Percentiles rank a stretch among this genome's conserved stretches.
Conservation (phyloP, 2,797 vertebrate genomes). For the Syndactyla subalaris region DNA sequence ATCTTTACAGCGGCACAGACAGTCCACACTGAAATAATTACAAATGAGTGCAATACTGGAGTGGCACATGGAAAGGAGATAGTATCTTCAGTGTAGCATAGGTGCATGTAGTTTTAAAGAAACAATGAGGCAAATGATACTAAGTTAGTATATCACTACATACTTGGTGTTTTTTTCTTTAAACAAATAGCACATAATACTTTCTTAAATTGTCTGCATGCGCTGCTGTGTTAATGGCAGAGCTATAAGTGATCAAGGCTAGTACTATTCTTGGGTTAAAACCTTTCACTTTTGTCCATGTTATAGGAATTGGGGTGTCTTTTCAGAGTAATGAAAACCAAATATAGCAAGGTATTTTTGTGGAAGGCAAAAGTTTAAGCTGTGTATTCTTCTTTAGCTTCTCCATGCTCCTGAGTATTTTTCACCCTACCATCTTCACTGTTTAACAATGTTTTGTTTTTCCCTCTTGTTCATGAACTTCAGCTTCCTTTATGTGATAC, state of each 20-base stretch:
- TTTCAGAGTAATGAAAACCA: background rate
- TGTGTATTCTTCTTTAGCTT: background rate
- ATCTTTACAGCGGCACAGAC: background rate
- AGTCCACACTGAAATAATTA: background rate
- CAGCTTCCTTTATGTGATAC: slow-evolving; percentile 69
- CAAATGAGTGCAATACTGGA: background rate
- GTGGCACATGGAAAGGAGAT: background rate
- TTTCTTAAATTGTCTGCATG: background rate
- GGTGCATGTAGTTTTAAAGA: background rate
- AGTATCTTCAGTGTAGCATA: background rate
- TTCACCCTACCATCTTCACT: background rate
- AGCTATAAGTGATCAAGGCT: background rate
- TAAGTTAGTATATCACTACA: background rate
- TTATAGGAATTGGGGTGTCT: background rate
- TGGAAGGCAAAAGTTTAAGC: background rate
- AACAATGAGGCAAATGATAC: background rate
- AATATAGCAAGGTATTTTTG: background rate
- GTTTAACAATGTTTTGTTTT: slow-evolving; percentile 66
- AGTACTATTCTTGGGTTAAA: background rate
- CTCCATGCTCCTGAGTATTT: slow-evolving; percentile 26
- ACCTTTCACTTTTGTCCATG: background rate
- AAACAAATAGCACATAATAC: background rate
- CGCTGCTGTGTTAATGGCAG: background rate
- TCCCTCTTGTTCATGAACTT: slow-evolving; percentile 61
- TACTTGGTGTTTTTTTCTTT: background rate